A percentile compares a stretch with the other conserved stretches of the same genome.
These are phyloP conservation scores for Psammodynastes pulverulentus DNA, from an alignment of 2,113 vertebrate genomes.

Conservation along the genomic window DNA sequence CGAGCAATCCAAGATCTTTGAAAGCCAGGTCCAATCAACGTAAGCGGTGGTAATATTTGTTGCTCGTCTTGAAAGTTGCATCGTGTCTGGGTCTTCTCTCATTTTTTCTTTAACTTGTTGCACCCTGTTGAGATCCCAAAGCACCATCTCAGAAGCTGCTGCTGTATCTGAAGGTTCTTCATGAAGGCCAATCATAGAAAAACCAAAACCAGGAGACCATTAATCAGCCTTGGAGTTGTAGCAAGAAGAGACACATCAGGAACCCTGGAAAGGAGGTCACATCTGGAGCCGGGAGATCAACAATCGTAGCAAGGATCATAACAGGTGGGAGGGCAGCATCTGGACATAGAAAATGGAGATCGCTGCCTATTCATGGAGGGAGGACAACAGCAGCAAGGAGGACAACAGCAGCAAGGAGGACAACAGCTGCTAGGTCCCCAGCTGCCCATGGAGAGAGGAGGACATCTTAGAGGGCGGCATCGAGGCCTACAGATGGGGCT, in stretches of 20 bases:
- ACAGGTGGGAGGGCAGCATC: not conserved
- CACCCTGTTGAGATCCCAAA: not conserved
- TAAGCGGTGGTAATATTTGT: not conserved
- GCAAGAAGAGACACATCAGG: not conserved
- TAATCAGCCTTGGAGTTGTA: not conserved
- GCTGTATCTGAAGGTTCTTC: no score
- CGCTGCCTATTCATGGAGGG: not conserved
- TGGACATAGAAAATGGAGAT: not conserved
- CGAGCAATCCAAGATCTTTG: not conserved
- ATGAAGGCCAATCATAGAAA: not conserved
- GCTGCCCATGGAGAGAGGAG: not conserved
- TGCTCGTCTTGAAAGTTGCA: not conserved
- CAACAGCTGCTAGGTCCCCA: not conserved
- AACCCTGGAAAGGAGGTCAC: not conserved
- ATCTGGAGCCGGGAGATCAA: not conserved
- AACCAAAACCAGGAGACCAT: not conserved
- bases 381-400: not conserved
- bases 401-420: not conserved
- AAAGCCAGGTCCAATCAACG: not conserved
- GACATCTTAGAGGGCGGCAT: accelerated
- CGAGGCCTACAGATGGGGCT: not conserved
- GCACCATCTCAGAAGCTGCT: not conserved
- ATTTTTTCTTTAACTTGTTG: not conserved
- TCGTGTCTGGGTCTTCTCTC: not conserved
- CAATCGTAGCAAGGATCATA: not conserved